phyloP scores from a whole-genome alignment of 1,140 invertebrate species.

The Drosophila teissieri region DNA sequence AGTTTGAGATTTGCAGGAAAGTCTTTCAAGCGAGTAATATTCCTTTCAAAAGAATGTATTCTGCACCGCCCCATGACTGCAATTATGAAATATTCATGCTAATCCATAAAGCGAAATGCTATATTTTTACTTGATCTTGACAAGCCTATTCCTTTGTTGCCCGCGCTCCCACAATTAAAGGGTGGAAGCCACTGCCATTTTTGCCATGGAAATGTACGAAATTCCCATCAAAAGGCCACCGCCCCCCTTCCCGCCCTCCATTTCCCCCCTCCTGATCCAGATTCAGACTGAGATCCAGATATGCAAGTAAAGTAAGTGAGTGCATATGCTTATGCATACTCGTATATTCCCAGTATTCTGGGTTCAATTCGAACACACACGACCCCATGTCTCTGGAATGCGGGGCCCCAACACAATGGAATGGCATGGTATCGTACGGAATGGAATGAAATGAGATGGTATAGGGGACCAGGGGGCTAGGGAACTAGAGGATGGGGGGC shows the following conservation, averaged over 20 bases:
- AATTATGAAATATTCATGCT: constrained; percentile 14
- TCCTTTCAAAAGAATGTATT: background rate
- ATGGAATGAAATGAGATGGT: constrained; percentile 34
- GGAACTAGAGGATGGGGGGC: background rate
- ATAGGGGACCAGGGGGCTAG: background rate
- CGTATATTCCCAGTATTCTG: constrained; percentile 48
- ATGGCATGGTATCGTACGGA: constrained; percentile 39
- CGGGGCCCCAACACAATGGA: constrained; percentile 64
- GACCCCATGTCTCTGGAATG: constrained; percentile 72
- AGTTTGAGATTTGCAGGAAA: too few species aligned
- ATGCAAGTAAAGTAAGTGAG: constrained; percentile 3
- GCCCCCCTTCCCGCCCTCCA: background rate
- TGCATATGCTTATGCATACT: constrained; percentile 16
- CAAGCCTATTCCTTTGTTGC: constrained; percentile 1
- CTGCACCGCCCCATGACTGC: background rate
- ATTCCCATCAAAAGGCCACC: constrained; percentile 21
- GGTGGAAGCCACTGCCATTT: constrained; percentile 11
- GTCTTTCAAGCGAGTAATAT: background rate
- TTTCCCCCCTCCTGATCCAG: background rate
- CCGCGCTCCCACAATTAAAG: constrained; percentile 27
- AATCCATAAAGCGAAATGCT: constrained; percentile 19
- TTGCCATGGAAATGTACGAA: constrained; percentile 23
- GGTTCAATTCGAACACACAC: constrained; percentile 58
- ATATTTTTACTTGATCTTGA: constrained; percentile 17
- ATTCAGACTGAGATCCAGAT: constrained; percentile 15